phyloP scores from a whole-genome alignment of 2,797 vertebrate genomes.

The Danio albolineatus region DNA sequence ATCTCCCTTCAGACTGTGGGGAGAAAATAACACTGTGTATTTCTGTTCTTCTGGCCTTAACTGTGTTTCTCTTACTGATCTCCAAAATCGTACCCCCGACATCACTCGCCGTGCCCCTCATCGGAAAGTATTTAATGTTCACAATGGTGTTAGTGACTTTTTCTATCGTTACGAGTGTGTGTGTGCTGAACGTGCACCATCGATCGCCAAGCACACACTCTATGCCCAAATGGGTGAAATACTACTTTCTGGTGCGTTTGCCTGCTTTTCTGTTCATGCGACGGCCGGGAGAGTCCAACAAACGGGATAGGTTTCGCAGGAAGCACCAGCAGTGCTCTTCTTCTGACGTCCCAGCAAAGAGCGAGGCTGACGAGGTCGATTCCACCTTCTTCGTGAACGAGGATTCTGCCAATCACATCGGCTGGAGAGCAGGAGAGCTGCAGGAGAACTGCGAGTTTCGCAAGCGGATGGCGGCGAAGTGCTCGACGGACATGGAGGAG shows the following conservation, averaged over 20 bases:
- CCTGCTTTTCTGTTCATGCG: constrained; percentile 81
- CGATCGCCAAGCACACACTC: constrained; percentile 82
- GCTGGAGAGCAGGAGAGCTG: constrained; percentile 74
- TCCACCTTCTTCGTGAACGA: constrained; percentile 79
- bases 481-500: constrained; percentile 76
- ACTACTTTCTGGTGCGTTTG: constrained; percentile 75
- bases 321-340: constrained; percentile 73
- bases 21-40: constrained; percentile 86
- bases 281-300: constrained; percentile 75
- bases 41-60: constrained; percentile 83
- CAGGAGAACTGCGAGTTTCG: constrained; percentile 77
- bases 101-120: constrained; percentile 83
- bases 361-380: constrained; percentile 15
- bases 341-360: constrained; percentile 62
- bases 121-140: constrained; percentile 85
- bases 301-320: constrained; percentile 73
- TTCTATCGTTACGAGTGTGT: constrained; percentile 85
- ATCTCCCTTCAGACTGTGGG: constrained; percentile 84
- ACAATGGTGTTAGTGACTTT: constrained; percentile 86
- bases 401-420: constrained; percentile 75
- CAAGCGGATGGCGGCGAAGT: constrained; percentile 74
- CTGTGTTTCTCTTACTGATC: constrained; percentile 85
- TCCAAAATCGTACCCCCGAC: constrained; percentile 86
- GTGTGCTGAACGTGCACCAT: constrained; percentile 84
- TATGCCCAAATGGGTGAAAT: constrained; percentile 84